Base-by-base conservation (phyloP, 1,140 invertebrate genomes). In the Mylabris phalerata region DNA sequence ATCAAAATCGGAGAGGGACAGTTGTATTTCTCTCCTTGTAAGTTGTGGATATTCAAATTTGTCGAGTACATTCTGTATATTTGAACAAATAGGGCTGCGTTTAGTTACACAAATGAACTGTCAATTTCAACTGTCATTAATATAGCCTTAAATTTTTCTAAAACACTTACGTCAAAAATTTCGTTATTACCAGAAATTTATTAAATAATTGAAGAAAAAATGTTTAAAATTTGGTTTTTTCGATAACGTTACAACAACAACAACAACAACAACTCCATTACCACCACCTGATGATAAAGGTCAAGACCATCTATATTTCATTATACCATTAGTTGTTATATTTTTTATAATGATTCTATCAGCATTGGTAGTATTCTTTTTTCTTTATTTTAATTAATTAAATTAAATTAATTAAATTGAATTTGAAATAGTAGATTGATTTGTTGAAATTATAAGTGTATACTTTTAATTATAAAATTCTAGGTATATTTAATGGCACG, bases 401-500 rank as follows among this genome's bases (percentile, higher is more conserved):
- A 39, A 63, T 57, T 61, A 43, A 50, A 32, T 32, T 32, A 32
- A 32, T 27, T 47, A n/a, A 24, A 27, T 57, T 25, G 4, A 45
- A n/a, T 51, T 24, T 40, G 6, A 39, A 39, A 3, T 27, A 7
- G 41, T 42, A 2, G 41, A 6, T 40, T 2, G 6, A 7, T 11
- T 42, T 7, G 41, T 42, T 42, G 41, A 1, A n/a, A 42, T 42
- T 42, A 7, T 42, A 4, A 7, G 5, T 42, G 9, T 11, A 7
- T 11, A 4, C 41, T 42, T 3, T 38, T 40, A 19, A 19, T 46
- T 59, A 38, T 43, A 38, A 10, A 39, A 6, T 57, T 55, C 1
- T 27, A 70, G 68, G 65, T 70, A 0, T 70, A 70, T 64, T 59
- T 66, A 48, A 67, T 70, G 68, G 65, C 61, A 38, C 64, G 60